Evolutionary conservation across 2,888 invertebrate species (phyloP), one percentile per base, ranked within the genome.

Genomic region (Dryobota labecula): DNA sequence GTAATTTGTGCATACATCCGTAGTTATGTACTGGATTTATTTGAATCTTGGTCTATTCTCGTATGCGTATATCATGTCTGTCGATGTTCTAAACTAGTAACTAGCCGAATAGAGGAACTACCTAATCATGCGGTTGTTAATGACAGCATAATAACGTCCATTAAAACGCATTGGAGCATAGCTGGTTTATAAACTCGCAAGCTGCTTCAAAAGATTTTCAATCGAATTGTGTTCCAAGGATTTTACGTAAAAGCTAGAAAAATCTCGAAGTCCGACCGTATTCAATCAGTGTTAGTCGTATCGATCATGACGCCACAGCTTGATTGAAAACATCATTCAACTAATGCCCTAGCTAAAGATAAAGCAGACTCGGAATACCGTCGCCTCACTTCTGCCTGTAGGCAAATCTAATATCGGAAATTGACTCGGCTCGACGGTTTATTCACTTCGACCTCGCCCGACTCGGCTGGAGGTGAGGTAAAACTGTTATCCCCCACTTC

Each of bases 391-490:
- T 89, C 87, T 86, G 88, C 88, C 86, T 87, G 88, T 89, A 91
- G 90, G 91, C 91, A 92, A 94, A 94, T 94, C 90, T 93, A 93
- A 93, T 94, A 94, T 93, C 93, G 92, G 92, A 94, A 94, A 93
- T 94, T 92, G 93, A 93, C 90, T 92, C 88, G 92, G 92, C 89
- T 92, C 89, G 86, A 89, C 90, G 88, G 90, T 90, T 92, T 92
- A 92, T 92, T 92, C 91, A 89, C 89, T 94, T 90, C 90, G 90
- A 90, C 92, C 92, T 92, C 92, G 90, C 89, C 76, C 84, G 80
- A 81, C 87, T 87, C 86, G 74, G 76, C 87, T 88, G 88, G 87
- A 92, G 90, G 90, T 89, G 87, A 90, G 90, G 89, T 92, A 90
- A 93, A 91, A 91, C 90, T 92, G 89, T 91, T 92, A 91, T 86